Conservation (phyloP, 2,888 invertebrate species). For the Chesias legatella region DNA sequence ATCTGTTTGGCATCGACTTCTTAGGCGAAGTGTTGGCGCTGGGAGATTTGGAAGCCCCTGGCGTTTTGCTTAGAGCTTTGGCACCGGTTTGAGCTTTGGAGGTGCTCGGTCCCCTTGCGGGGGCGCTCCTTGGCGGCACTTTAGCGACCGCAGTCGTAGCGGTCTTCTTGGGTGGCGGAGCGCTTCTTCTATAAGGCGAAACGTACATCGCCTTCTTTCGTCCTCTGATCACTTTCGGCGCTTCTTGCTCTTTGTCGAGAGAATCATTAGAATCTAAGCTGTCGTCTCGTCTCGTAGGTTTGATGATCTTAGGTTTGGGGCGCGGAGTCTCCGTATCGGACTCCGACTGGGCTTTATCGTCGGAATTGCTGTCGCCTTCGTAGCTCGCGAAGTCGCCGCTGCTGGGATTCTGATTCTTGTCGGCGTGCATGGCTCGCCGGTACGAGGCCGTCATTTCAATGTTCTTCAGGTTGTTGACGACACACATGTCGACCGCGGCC, state of each 20-base stretch:
- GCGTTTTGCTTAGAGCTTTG: constrained; percentile 51
- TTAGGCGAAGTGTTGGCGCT: constrained; percentile 62
- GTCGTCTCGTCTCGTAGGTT: constrained; percentile 69
- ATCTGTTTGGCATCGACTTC: constrained; percentile 51
- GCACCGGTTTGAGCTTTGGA: constrained; percentile 51
- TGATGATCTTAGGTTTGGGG: constrained; percentile 81
- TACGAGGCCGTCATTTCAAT: constrained; percentile 69
- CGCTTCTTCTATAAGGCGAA: constrained; percentile 75
- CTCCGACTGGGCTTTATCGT: constrained; percentile 75
- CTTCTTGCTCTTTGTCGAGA: constrained; percentile 57
- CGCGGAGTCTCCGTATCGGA: constrained; percentile 61
- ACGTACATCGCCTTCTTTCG: constrained; percentile 85
- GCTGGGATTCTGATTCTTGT: constrained; percentile 51
- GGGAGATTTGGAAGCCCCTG: constrained; percentile 42
- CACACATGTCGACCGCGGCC: constrained; percentile 67
- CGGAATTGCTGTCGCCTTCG: constrained; percentile 81
- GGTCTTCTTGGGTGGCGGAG: constrained; percentile 55
- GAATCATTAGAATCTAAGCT: constrained; percentile 72
- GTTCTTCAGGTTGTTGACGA: constrained; percentile 71
- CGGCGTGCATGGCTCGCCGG: constrained; percentile 39
- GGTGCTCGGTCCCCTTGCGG: constrained; percentile 39
- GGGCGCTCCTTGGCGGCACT: constrained; percentile 39
- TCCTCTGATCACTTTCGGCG: constrained; percentile 83
- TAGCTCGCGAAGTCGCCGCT: constrained; percentile 71
- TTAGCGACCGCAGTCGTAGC: constrained; percentile 31